Evolutionary conservation across 2,797 vertebrate species (phyloP).

Genomic region (Ctenopoma multispine): DNA sequence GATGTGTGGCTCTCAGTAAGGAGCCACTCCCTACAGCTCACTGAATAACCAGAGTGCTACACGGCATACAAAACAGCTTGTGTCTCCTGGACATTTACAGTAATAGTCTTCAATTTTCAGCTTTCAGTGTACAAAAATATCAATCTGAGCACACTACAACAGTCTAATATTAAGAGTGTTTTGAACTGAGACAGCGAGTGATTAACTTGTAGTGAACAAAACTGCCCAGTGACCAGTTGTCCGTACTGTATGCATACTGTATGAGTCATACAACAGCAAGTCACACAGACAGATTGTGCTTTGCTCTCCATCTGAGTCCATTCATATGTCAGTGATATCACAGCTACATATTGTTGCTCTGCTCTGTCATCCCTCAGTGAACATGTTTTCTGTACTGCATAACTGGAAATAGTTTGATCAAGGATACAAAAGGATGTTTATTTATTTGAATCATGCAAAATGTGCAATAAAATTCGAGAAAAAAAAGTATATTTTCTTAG

Average conservation of each 20-base stretch:
- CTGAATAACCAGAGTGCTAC: conserved; percentile 25
- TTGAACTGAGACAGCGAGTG: conserved; percentile 39
- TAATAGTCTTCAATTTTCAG: conserved; percentile 1
- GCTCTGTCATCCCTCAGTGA: conserved; percentile 39
- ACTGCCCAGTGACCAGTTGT: conserved; percentile 43
- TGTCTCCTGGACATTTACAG: conserved; percentile 32
- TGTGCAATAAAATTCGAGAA: too few relatives aligned
- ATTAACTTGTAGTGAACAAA: conserved; percentile 40
- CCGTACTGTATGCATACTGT: conserved; percentile 55
- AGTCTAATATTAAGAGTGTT: not conserved
- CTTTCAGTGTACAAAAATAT: conserved; percentile 1
- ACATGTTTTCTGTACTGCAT: conserved; percentile 53
- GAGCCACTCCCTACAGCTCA: conserved; percentile 46
- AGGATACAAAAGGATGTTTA: not conserved
- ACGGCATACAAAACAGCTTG: conserved; percentile 35
- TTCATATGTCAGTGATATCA: conserved; percentile 70
- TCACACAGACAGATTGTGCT: conserved; percentile 70
- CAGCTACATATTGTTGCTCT: conserved; percentile 58
- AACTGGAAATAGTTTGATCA: conserved; percentile 34
- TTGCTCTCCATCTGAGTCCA: conserved; percentile 67
- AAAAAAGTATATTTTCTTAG: too few relatives aligned
- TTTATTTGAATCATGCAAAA: too few relatives aligned
- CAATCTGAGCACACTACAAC: not conserved
- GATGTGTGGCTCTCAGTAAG: conserved; percentile 42
- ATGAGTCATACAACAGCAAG: conserved; percentile 66